phyloP scores from a whole-genome alignment of 2,113 vertebrate species.

The Parus major region DNA sequence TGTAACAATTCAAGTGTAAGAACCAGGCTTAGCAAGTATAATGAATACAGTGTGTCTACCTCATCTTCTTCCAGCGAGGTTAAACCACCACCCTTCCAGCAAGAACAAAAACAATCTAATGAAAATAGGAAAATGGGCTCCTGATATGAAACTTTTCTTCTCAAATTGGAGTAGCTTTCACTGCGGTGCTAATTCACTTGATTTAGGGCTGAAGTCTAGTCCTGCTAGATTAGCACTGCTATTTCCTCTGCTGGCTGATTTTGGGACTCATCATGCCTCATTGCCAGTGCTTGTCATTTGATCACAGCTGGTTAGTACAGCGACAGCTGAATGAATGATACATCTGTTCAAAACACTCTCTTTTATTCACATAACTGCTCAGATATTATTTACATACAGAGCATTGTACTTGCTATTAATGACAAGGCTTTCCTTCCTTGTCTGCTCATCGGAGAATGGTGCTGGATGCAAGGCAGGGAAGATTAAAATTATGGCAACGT shows the following conservation, averaged over 20 bases:
- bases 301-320: slow-evolving; percentile 3
- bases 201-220: slow-evolving; percentile 17
- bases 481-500: not conserved
- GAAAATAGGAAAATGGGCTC: slow-evolving; percentile 55
- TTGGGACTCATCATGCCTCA: not conserved
- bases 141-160: not conserved
- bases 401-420: not conserved
- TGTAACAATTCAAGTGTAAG: not conserved
- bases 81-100: not conserved
- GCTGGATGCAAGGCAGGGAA: fast-evolving
- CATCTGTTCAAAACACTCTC: not conserved
- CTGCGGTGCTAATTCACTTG: slow-evolving; percentile 23
- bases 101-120: slow-evolving; percentile 47
- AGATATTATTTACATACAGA: not conserved
- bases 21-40: not conserved
- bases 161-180: not conserved
- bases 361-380: not conserved
- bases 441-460: not conserved
- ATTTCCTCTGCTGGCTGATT: slow-evolving; percentile 22
- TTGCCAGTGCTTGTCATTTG: slow-evolving; percentile 24
- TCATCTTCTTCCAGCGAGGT: not conserved
- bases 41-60: not conserved
- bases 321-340: slow-evolving; percentile 3
- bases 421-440: not conserved
- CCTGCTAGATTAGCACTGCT: slow-evolving; percentile 38